Evolutionary conservation across 2,113 vertebrate species (phyloP).

Genomic region (Delphinus delphis): DNA sequence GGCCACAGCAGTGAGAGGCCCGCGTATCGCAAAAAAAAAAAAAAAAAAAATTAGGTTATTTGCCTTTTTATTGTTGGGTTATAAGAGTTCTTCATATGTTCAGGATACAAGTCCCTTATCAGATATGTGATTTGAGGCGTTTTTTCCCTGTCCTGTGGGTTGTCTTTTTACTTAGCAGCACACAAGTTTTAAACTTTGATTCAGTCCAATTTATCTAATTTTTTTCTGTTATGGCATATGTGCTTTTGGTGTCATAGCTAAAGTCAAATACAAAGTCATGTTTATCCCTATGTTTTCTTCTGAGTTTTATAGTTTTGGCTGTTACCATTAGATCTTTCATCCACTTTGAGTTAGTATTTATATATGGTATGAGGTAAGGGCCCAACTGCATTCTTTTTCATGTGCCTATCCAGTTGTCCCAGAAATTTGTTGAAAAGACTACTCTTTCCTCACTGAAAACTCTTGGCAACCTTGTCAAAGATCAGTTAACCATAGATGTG

Average conservation of each 20-base stretch:
- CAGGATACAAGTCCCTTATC: background rate
- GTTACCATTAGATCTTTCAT: background rate
- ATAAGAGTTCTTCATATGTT: background rate
- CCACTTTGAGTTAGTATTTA: background rate
- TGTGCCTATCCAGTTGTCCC: background rate
- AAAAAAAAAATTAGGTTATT: background rate
- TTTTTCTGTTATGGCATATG: background rate
- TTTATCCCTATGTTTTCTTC: background rate
- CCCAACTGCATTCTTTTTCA: background rate
- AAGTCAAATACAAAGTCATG: background rate
- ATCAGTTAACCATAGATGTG: background rate
- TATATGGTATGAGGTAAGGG: background rate
- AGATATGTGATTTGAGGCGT: background rate
- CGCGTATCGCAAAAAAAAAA: no score
- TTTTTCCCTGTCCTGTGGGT: background rate
- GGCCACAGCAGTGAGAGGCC: no score
- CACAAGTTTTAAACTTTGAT: background rate
- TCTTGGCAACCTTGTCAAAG: background rate
- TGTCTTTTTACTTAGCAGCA: background rate
- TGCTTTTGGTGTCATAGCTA: background rate
- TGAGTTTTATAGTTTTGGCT: background rate
- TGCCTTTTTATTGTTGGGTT: background rate
- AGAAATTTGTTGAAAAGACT: background rate
- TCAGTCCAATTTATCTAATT: background rate
- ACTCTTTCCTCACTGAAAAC: background rate